Conservation (phyloP, 1,140 invertebrate species). For the Lucilia cuprina region DNA sequence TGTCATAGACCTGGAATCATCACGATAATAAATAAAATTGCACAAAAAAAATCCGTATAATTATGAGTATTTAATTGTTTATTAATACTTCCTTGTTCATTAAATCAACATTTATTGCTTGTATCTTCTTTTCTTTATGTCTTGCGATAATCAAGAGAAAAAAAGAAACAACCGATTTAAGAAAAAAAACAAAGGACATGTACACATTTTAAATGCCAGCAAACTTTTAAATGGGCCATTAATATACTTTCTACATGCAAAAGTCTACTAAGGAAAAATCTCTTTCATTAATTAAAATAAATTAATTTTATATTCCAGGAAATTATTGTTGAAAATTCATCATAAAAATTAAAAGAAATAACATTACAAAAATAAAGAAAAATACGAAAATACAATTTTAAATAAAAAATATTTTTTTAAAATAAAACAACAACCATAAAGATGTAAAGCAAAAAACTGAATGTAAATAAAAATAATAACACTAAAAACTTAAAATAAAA, state of each 20-base stretch:
- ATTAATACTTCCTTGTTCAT: slow-evolving; percentile 9
- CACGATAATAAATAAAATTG: background rate
- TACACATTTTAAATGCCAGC: background rate
- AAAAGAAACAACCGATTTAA: background rate
- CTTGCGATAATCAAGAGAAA: background rate
- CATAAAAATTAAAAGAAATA: background rate
- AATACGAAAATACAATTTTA: background rate
- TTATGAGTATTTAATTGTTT: background rate
- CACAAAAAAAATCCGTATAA: background rate
- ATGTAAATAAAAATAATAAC: background rate
- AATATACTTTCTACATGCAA: background rate
- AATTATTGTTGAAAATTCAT: background rate
- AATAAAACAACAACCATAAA: background rate
- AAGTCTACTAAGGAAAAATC: background rate
- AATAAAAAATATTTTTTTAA: background rate
- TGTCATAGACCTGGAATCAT: background rate
- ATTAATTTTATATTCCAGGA: slow-evolving; percentile 1
- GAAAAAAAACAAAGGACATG: background rate
- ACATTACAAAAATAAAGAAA: background rate
- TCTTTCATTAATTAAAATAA: background rate
- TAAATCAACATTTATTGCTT: background rate
- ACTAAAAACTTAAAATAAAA: background rate
- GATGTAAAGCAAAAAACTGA: background rate
- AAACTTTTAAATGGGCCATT: background rate
- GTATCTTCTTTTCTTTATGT: background rate